Conservation (phyloP, 1,140 invertebrate species). For the Lepeophtheirus salmonis region DNA sequence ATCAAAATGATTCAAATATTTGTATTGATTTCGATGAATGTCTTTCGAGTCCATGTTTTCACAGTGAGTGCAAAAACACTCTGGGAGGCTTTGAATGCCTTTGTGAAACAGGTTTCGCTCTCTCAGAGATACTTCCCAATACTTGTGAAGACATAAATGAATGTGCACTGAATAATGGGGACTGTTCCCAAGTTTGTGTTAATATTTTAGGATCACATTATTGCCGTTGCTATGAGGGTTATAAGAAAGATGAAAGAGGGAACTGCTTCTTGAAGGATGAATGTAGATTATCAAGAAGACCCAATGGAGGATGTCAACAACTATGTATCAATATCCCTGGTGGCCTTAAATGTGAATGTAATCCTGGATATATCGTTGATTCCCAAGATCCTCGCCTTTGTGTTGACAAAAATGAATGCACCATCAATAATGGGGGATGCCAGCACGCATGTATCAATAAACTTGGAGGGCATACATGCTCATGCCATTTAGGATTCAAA, state of each 20-base stretch:
- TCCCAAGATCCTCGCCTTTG: slow-evolving; percentile 19
- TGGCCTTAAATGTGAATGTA: slow-evolving; percentile 19
- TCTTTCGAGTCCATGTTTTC: background rate
- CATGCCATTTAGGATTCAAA: slow-evolving; percentile 27
- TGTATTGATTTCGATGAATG: background rate
- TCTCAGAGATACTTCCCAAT: slow-evolving; percentile 22
- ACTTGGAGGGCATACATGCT: slow-evolving; percentile 27
- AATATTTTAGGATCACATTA: slow-evolving; percentile 35
- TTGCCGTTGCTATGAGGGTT: slow-evolving; percentile 30
- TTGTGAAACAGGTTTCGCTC: background rate
- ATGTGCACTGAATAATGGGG: slow-evolving; percentile 28
- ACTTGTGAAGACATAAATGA: slow-evolving; percentile 30
- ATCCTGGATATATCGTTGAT: slow-evolving; percentile 10
- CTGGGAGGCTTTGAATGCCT: background rate
- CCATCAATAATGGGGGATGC: slow-evolving; percentile 27
- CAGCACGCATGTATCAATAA: slow-evolving; percentile 28
- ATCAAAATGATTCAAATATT: background rate
- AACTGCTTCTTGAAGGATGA: background rate
- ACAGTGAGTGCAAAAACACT: background rate
- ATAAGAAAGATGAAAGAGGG: background rate
- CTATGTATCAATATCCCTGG: slow-evolving; percentile 34
- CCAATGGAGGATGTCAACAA: slow-evolving; percentile 33
- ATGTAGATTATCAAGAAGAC: slow-evolving; percentile 19
- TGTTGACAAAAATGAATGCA: slow-evolving; percentile 28
- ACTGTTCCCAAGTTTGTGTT: slow-evolving; percentile 37